Percentiles rank a stretch among this genome's conserved stretches.
These are phyloP conservation scores for Echinarachnius parma DNA, from an alignment of 53 echinoderm and acorn worm species.

Conservation along the genomic window DNA sequence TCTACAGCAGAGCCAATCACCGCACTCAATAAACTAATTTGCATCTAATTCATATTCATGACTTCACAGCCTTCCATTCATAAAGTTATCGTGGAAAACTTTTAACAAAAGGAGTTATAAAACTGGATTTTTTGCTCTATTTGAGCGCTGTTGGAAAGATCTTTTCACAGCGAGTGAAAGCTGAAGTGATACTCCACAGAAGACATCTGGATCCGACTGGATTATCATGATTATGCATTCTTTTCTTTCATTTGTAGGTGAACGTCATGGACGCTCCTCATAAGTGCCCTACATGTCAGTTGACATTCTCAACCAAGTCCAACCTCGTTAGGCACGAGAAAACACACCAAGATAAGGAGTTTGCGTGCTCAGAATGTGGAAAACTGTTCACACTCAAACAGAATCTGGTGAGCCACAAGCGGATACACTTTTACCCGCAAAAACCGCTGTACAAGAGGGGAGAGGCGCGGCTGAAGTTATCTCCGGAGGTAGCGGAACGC, in stretches of 20 bases:
- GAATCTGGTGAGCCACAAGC: conserved; percentile 7
- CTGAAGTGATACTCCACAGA: background rate
- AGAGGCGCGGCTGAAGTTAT: background rate
- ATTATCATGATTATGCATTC: background rate
- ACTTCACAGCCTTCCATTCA: background rate
- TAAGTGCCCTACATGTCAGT: background rate
- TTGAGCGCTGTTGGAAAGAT: background rate
- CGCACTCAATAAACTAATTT: background rate
- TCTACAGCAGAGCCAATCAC: background rate
- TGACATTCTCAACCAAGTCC: conserved; percentile 13
- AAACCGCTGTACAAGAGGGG: conserved; percentile 14
- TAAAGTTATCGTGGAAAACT: background rate
- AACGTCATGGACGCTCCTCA: background rate
- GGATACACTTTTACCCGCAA: conserved; percentile 12
- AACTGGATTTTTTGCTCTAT: background rate
- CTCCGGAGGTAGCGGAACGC: background rate
- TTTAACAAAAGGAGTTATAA: background rate
- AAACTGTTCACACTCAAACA: conserved; percentile 25
- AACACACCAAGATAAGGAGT: background rate
- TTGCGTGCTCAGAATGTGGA: conserved; percentile 8
- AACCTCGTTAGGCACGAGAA: conserved; percentile 10
- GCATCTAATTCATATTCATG: background rate
- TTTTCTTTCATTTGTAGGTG: background rate
- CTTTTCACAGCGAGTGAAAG: background rate
- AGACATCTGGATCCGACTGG: background rate